Percentiles rank a stretch among this genome's conserved stretches.
phyloP scores from a whole-genome alignment of 1,140 invertebrate genomes.

The Drosophila pectinifera region DNA sequence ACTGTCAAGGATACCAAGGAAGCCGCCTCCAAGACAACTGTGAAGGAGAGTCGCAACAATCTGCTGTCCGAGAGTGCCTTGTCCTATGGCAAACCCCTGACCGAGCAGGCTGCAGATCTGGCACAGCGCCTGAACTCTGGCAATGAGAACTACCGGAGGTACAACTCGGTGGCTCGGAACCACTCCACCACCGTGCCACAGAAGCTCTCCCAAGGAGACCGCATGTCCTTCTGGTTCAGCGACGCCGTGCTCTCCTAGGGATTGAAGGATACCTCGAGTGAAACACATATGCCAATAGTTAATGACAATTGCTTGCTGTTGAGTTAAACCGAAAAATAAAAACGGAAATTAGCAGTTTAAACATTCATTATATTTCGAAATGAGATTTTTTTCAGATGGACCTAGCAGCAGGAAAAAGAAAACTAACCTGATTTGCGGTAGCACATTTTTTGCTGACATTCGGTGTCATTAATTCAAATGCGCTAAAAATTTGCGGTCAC shows the following conservation, averaged over 20 bases:
- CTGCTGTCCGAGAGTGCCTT: background rate
- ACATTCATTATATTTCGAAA: slow-evolving; percentile 4
- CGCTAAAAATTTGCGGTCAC: slow-evolving; percentile 64
- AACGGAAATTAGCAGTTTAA: slow-evolving; percentile 23
- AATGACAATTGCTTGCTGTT: slow-evolving; percentile 18
- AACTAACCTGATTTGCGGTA: slow-evolving; percentile 71
- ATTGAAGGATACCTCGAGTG: no score
- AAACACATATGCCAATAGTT: no score
- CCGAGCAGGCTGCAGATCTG: slow-evolving; percentile 31
- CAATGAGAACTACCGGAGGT: slow-evolving; percentile 57
- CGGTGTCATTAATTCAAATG: slow-evolving; percentile 74
- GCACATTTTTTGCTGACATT: slow-evolving; percentile 62
- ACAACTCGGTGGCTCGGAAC: slow-evolving; percentile 28
- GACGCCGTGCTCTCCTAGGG: slow-evolving; percentile 63
- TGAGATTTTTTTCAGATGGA: background rate
- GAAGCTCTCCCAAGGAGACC: slow-evolving; percentile 43
- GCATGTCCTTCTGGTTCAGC: slow-evolving; percentile 66
- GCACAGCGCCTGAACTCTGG: slow-evolving; percentile 56
- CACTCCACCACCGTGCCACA: slow-evolving; percentile 31
- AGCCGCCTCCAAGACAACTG: background rate
- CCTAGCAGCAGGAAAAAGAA: background rate
- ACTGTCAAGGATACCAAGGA: background rate
- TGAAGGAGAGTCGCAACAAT: background rate
- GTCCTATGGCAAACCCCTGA: slow-evolving; percentile 16
- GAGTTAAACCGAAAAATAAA: slow-evolving; percentile 1